Percentiles rank a stretch among this genome's conserved stretches.
Evolutionary conservation across 2,797 vertebrate genomes (phyloP).

Genomic region (Microcaecilia unicolor): DNA sequence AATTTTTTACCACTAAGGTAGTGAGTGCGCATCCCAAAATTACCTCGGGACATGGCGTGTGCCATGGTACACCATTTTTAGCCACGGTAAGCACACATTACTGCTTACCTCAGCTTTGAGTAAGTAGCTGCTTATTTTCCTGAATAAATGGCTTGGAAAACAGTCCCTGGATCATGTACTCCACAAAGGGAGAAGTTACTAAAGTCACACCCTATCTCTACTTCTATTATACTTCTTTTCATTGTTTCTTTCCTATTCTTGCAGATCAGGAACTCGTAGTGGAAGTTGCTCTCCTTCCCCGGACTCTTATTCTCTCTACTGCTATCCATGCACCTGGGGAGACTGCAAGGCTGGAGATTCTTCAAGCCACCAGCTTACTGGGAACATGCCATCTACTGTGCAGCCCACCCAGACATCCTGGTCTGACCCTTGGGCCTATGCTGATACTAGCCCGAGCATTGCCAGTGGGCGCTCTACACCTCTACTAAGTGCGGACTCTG

Average conservation of each 20-base stretch:
- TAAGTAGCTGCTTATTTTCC: no score
- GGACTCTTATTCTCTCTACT: slow-evolving; percentile 83
- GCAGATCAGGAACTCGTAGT: slow-evolving; percentile 55
- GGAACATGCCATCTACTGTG: slow-evolving; percentile 35
- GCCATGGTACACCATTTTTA: no score
- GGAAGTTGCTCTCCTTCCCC: slow-evolving; percentile 79
- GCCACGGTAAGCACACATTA: no score
- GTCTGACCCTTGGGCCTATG: slow-evolving; percentile 56
- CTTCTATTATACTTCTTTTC: neutral
- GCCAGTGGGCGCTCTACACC: slow-evolving; percentile 43
- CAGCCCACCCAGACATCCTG: slow-evolving; percentile 70
- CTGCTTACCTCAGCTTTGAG: no score
- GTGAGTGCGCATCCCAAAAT: no score
- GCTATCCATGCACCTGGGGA: slow-evolving; percentile 89
- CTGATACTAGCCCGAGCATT: slow-evolving; percentile 40
- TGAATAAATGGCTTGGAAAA: no score
- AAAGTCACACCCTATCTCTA: neutral
- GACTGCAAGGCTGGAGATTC: slow-evolving; percentile 78
- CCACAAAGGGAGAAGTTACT: no score
- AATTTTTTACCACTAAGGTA: no score
- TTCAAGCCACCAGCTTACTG: slow-evolving; percentile 41
- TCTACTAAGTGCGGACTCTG: slow-evolving; percentile 39
- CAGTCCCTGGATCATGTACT: no score
- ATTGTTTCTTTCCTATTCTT: neutral
- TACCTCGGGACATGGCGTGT: no score